A percentile compares a stretch with the other conserved stretches of the same genome.
phyloP scores from a whole-genome alignment of 2,113 vertebrate genomes.

The Eleginops maclovinus region DNA sequence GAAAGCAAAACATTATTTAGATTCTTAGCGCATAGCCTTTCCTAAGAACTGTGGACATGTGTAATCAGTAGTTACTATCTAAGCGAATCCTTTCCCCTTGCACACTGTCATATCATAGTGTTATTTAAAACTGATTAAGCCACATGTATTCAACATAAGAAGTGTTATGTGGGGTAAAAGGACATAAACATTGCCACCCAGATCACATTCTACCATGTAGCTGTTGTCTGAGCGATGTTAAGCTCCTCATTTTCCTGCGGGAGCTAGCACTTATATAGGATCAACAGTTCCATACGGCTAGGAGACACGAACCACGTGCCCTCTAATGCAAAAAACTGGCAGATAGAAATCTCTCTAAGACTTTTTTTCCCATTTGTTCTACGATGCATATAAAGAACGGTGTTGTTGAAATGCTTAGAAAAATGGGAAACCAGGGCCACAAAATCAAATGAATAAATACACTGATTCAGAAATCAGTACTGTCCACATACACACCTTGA shows the following conservation, averaged over 20 bases:
- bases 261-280: constrained; percentile 49
- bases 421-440: background rate
- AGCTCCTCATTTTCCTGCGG: constrained; percentile 52
- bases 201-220: constrained; percentile 35
- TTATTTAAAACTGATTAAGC: background rate
- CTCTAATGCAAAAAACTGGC: constrained; percentile 32
- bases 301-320: constrained; percentile 38
- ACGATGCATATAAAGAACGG: constrained; percentile 3
- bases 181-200: constrained; percentile 37
- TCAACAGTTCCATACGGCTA: constrained; percentile 35
- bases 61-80: background rate
- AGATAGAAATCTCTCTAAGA: constrained; percentile 4
- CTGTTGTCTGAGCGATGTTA: constrained; percentile 39
- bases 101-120: background rate
- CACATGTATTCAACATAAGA: background rate
- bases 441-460: background rate
- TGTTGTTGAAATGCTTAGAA: constrained; percentile 3
- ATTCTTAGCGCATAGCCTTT: no score
- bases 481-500: background rate
- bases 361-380: background rate
- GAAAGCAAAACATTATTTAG: no score
- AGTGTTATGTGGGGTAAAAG: background rate
- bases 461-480: background rate
- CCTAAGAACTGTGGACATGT: background rate
- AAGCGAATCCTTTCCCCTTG: background rate